Evolutionary conservation across 2,888 invertebrate genomes (phyloP).

Genomic region (Isoperla grammatica): DNA sequence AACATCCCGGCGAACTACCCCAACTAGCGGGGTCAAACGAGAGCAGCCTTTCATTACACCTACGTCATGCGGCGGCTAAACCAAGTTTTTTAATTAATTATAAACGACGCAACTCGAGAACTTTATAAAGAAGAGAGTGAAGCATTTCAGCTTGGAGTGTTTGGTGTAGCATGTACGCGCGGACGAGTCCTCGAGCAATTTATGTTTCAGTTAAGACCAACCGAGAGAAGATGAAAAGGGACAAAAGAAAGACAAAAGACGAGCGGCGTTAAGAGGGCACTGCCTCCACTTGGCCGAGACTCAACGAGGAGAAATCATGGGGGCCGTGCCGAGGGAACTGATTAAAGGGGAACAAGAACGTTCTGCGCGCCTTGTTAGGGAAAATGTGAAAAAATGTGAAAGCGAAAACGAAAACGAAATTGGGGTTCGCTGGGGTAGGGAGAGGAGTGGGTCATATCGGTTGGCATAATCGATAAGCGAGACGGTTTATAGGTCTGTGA

Average conservation of each 20-base stretch:
- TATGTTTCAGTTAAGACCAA: slow-evolving; percentile 10
- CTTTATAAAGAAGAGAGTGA: no score
- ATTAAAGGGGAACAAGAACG: not conserved
- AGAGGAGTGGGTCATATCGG: no score
- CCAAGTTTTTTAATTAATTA: no score
- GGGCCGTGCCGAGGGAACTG: not conserved
- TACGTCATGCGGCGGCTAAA: no score
- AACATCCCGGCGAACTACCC: no score
- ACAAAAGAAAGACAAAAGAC: slow-evolving; percentile 19
- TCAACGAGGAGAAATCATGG: not conserved
- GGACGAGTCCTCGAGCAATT: not conserved
- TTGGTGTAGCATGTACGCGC: not conserved
- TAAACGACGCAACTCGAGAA: no score
- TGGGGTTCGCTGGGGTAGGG: no score
- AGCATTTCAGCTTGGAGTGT: not conserved
- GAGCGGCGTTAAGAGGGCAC: slow-evolving; percentile 9
- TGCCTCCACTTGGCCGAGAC: slow-evolving; percentile 5
- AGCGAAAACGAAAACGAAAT: no score
- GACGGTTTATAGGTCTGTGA: no score
- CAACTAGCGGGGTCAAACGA: no score
- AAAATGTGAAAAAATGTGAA: not conserved
- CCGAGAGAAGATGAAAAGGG: slow-evolving; percentile 11
- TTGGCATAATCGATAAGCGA: no score
- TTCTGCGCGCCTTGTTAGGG: not conserved
- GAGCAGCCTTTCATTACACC: no score